A percentile compares a stretch with the other conserved stretches of the same genome.
Conservation (phyloP, 2,113 vertebrate species). For the Tyrannus savana region DNA sequence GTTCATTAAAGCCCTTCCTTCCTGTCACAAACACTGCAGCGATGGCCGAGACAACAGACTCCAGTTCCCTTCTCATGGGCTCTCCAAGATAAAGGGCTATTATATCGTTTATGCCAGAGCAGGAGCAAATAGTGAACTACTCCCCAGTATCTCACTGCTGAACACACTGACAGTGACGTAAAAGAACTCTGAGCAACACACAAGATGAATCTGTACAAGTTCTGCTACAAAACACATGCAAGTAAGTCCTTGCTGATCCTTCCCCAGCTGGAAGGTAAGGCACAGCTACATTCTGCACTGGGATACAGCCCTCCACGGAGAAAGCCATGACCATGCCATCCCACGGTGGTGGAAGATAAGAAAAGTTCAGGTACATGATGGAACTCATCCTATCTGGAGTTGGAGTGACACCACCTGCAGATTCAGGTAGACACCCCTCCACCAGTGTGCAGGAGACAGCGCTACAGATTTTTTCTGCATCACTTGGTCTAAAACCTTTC, state of each 20-base stretch:
- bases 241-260: background rate
- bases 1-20: background rate
- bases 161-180: background rate
- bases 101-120: too few relatives aligned
- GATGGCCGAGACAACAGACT: fast-evolving
- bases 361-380: background rate
- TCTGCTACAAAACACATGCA: background rate
- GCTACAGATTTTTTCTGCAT: background rate
- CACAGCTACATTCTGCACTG: fast-evolving
- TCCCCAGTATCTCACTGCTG: background rate
- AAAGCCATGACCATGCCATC: background rate
- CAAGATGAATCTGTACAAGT: fast-evolving
- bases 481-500: background rate
- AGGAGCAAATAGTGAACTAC: background rate
- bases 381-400: background rate
- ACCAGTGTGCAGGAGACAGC: fast-evolving
- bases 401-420: background rate
- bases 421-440: background rate
- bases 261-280: background rate
- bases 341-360: fast-evolving
- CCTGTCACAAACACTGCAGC: background rate
- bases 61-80: fast-evolving
- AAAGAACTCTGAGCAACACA: background rate
- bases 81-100: too few relatives aligned
- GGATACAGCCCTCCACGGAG: background rate